Conservation (phyloP, 1,140 invertebrate species). For the Hylaeus anthracinus region DNA sequence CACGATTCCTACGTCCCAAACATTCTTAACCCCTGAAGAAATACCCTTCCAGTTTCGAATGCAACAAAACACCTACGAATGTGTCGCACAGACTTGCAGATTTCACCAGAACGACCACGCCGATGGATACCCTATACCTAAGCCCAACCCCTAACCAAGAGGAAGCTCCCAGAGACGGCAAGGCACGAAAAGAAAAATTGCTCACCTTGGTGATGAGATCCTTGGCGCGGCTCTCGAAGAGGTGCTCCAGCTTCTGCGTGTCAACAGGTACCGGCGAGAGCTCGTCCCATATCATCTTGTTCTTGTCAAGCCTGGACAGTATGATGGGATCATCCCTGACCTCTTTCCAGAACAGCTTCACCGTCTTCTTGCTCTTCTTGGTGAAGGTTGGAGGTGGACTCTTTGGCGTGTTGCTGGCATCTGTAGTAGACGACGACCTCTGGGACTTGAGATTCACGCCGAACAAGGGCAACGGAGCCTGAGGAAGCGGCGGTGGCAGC, state of each 20-base stretch:
- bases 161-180: neutral
- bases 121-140: neutral
- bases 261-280: slow-evolving; percentile 92
- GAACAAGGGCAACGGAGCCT: slow-evolving; percentile 76
- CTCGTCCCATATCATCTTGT: slow-evolving; percentile 97
- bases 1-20: too few species aligned
- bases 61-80: too few species aligned
- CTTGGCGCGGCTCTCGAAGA: slow-evolving; percentile 98
- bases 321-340: slow-evolving; percentile 92
- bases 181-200: slow-evolving; percentile 11
- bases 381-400: slow-evolving; percentile 76
- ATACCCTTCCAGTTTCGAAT: too few species aligned
- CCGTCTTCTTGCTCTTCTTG: slow-evolving; percentile 98
- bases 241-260: slow-evolving; percentile 95
- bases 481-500: slow-evolving; percentile 77
- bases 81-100: neutral
- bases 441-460: slow-evolving; percentile 74
- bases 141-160: neutral
- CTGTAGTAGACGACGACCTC: slow-evolving; percentile 52
- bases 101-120: neutral
- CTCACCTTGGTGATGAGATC: slow-evolving; percentile 96
- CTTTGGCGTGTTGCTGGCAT: slow-evolving; percentile 69
- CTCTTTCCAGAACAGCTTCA: slow-evolving; percentile 99
- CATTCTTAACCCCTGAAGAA: too few species aligned
- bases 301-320: slow-evolving; percentile 83